Conservation (phyloP, 2,888 invertebrate genomes). For the Erynnis tages region DNA sequence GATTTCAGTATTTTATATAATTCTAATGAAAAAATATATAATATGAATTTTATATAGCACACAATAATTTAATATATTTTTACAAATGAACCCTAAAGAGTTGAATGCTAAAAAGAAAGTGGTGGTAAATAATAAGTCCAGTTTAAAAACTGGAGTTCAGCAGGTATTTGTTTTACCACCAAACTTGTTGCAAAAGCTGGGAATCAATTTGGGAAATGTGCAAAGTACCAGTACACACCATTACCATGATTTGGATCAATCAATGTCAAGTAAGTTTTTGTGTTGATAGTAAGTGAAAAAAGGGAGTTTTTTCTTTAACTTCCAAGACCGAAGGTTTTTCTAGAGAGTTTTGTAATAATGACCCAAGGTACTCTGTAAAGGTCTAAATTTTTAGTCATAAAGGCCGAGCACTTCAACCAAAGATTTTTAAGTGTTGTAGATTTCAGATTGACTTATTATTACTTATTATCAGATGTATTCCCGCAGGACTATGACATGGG, state of each 20-base stretch:
- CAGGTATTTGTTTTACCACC: conserved; percentile 66
- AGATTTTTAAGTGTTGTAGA: too few species aligned
- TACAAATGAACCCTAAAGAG: conserved; percentile 33
- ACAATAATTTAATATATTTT: conserved; percentile 16
- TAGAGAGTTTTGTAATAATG: too few species aligned
- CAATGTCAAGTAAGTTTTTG: conserved; percentile 11
- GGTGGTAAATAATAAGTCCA: conserved; percentile 23
- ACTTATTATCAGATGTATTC: too few species aligned
- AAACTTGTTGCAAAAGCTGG: conserved; percentile 66
- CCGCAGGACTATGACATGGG: too few species aligned
- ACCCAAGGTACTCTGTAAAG: too few species aligned
- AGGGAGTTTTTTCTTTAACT: too few species aligned
- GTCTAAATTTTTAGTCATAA: too few species aligned
- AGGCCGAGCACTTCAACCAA: too few species aligned
- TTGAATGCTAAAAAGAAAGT: conserved; percentile 25
- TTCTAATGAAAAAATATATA: conserved; percentile 29
- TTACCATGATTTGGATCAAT: neutral
- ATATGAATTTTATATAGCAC: conserved; percentile 18
- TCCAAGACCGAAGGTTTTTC: too few species aligned
- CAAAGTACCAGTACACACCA: conserved; percentile 3
- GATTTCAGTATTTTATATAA: conserved; percentile 21
- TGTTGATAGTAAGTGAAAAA: neutral
- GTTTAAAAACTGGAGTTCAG: conserved; percentile 32
- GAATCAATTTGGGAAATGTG: conserved; percentile 57
- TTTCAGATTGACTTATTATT: too few species aligned